Percentiles rank a stretch among this genome's conserved stretches.
phyloP scores from a whole-genome alignment of 1,140 invertebrate genomes.

The Sitobion miscanthi region DNA sequence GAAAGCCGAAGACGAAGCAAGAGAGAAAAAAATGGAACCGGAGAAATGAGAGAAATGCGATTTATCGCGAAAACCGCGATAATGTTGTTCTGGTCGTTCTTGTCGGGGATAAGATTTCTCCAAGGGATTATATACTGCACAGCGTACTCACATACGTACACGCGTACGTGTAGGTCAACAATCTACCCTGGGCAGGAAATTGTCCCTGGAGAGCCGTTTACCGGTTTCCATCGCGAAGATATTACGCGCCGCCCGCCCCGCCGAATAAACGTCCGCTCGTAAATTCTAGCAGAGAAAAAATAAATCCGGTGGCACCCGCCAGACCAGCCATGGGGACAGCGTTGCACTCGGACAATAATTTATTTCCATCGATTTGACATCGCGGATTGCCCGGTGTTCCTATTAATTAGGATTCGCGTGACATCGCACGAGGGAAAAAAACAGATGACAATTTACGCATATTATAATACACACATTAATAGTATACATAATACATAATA shows the following conservation, averaged over 20 bases:
- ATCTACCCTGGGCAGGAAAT: slow-evolving; percentile 19
- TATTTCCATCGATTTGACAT: background rate
- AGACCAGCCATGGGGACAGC: background rate
- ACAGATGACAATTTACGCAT: background rate
- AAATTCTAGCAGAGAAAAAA: slow-evolving; percentile 15
- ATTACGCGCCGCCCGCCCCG: background rate
- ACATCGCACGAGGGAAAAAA: background rate
- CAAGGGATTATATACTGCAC: slow-evolving; percentile 41
- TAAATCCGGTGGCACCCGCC: background rate
- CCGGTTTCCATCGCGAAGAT: slow-evolving; percentile 43
- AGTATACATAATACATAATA: background rate
- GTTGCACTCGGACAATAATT: background rate
- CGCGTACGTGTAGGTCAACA: slow-evolving; percentile 39
- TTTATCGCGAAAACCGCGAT: slow-evolving; percentile 50
- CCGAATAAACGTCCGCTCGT: slow-evolving; percentile 17
- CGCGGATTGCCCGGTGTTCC: background rate
- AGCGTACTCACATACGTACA: background rate
- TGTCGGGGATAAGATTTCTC: slow-evolving; percentile 48
- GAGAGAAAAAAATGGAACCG: background rate
- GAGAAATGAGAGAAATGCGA: slow-evolving; percentile 23
- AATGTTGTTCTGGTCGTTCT: slow-evolving; percentile 43
- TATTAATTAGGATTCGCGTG: slow-evolving; percentile 31
- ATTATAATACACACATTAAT: background rate
- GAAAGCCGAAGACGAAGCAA: background rate
- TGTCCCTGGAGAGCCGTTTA: slow-evolving; percentile 53